These are phyloP conservation scores for Rhagoletis zephyria DNA, from an alignment of 1,140 invertebrate genomes.

Conservation along the genomic window DNA sequence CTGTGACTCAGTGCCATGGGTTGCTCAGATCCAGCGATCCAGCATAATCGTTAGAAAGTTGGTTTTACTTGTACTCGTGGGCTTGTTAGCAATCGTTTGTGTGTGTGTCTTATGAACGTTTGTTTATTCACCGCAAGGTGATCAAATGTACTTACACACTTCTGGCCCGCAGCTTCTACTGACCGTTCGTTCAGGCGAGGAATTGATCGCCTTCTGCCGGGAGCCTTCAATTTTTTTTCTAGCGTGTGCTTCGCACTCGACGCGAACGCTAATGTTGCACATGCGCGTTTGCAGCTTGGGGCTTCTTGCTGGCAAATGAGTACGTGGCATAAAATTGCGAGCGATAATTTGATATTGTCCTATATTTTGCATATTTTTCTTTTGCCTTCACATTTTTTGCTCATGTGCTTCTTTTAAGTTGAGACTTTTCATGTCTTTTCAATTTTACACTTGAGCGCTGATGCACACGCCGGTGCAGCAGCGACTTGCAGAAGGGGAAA, in stretches of 20 bases:
- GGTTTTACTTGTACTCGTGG: no score
- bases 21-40: not conserved
- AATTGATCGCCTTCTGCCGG: constrained; percentile 16
- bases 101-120: not conserved
- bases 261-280: constrained; percentile 8
- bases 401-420: constrained; percentile 43
- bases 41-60: constrained; percentile 26
- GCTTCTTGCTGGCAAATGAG: not conserved
- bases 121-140: not conserved
- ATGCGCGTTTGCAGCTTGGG: constrained; percentile 14
- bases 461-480: constrained; percentile 39
- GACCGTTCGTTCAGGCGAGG: constrained; percentile 20
- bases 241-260: constrained; percentile 30
- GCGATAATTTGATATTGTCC: constrained; percentile 48
- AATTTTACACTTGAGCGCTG: constrained; percentile 50
- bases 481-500: not conserved
- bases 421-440: constrained; percentile 43
- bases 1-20: not conserved
- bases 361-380: constrained; percentile 41
- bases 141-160: constrained; percentile 12
- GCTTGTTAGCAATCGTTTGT: not conserved
- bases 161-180: not conserved
- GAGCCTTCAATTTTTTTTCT: not conserved
- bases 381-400: not conserved
- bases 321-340: constrained; percentile 40